A percentile compares a stretch with the other conserved stretches of the same genome.
Conservation (phyloP, 2,113 vertebrate genomes). For the Dascyllus trimaculatus region DNA sequence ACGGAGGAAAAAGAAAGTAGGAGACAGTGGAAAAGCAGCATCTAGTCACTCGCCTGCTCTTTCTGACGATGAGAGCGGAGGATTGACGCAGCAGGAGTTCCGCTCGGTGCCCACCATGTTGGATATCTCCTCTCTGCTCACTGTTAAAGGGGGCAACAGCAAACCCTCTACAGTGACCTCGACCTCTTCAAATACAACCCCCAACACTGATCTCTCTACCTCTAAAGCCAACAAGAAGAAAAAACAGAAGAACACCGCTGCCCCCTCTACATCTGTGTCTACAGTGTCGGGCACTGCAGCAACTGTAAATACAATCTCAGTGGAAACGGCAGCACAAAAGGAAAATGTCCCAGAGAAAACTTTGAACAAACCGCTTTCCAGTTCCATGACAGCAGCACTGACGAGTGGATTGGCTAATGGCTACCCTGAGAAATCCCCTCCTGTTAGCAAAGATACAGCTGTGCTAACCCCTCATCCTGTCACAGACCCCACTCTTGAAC, state of each 20-base stretch:
- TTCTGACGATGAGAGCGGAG: slow-evolving; percentile 80
- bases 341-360: slow-evolving; percentile 86
- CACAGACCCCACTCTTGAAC: slow-evolving; percentile 76
- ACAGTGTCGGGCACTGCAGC: neutral
- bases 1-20: slow-evolving; percentile 84
- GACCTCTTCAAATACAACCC: slow-evolving; percentile 58
- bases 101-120: slow-evolving; percentile 87
- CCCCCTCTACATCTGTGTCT: neutral
- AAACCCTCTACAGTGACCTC: slow-evolving; percentile 58
- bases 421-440: slow-evolving; percentile 80
- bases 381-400: neutral
- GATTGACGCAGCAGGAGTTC: slow-evolving; percentile 87
- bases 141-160: slow-evolving; percentile 76
- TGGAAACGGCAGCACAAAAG: slow-evolving; percentile 43
- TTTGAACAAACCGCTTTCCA: slow-evolving; percentile 51
- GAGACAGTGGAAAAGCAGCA: slow-evolving; percentile 76
- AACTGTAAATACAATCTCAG: fast-evolving
- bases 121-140: slow-evolving; percentile 91
- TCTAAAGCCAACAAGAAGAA: slow-evolving; percentile 90
- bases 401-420: slow-evolving; percentile 85
- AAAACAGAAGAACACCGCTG: slow-evolving; percentile 78
- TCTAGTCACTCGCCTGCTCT: slow-evolving; percentile 63
- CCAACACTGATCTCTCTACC: slow-evolving; percentile 70
- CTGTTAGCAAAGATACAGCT: slow-evolving; percentile 77
- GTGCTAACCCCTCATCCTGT: slow-evolving; percentile 78